Base-by-base conservation (phyloP, 2,797 vertebrate species). In the Otolemur crassicaudatus region DNA sequence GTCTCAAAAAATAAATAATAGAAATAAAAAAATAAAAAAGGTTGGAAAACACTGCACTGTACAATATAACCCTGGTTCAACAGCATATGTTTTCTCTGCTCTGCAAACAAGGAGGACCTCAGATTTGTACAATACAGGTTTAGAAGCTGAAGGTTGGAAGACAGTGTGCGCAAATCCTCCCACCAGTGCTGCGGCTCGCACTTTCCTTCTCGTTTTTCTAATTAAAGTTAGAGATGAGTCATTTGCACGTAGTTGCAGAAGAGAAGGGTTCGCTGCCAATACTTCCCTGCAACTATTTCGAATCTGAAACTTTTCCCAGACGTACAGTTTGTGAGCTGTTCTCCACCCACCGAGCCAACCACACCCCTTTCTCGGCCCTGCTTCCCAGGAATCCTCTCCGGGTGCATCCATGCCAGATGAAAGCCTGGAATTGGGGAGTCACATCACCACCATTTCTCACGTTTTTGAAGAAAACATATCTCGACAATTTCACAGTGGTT, bases 221-320 rank as follows among this genome's bases (percentile, higher is more conserved):
- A 69, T 76, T 95, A 81, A 61, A 53, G 46, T 76, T 93, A 76
- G 56, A 46, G 53, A 69, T 87, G 95, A 98, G 40, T 97, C 96
- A 97, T 53, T 90, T 90, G 58, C 61, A 3, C 31, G 95, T 87
- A 85, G 46, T 67, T 49, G 86, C 91, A 93, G 53, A 69, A 97
- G 76, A 85, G 69, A 79, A 20, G 25, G 11, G 5, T 73, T 95
- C 96, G 95, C 94, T 93, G 86, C 86, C 88, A 96, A 77, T 70
- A 53, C 14, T 87, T 56, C 37, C 72, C 4, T 46, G 29, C 77
- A 94, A 69, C 81, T 60, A 46, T 94, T 58, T 72, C 81, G 72
- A 92, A 90, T 95, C 89, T 95, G 96, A 97, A 87, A 67, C 65
- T 49, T 14, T 96, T 97, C 69, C 77, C 87, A 93, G 90, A 89